Conservation (phyloP, 2,888 invertebrate species). For the Didymodactylos carnosus region DNA sequence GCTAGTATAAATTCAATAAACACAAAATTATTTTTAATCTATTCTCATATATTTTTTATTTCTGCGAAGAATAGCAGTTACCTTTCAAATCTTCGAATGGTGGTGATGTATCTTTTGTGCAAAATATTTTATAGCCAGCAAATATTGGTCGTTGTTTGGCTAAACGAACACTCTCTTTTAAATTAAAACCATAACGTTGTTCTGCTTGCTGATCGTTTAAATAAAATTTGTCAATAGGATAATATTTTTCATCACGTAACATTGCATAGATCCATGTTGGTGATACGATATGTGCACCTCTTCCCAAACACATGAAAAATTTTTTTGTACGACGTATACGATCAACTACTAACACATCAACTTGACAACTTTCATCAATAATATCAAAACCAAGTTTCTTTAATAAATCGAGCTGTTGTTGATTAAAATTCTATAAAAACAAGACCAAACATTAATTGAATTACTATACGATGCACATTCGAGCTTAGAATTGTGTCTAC, state of each 20-base stretch:
- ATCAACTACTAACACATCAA: background rate
- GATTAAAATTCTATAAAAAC: background rate
- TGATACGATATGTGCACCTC: constrained; percentile 39
- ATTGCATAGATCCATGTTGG: constrained; percentile 37
- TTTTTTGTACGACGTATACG: constrained; percentile 40
- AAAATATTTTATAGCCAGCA: constrained; percentile 35
- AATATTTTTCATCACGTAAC: background rate
- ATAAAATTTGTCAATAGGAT: constrained; percentile 24
- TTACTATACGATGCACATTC: too few relatives aligned
- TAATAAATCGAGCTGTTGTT: background rate
- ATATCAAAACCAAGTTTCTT: background rate
- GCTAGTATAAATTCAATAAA: too few relatives aligned
- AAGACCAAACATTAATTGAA: background rate
- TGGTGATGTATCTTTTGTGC: constrained; percentile 29
- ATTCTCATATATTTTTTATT: background rate
- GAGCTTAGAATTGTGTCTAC: too few relatives aligned
- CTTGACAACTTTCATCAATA: background rate
- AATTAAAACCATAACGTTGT: constrained; percentile 36
- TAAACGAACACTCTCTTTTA: constrained; percentile 34
- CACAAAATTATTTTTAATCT: too few relatives aligned
- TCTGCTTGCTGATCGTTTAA: constrained; percentile 38
- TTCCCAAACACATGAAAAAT: constrained; percentile 39
- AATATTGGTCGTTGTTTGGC: constrained; percentile 34
- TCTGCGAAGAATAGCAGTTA: background rate
- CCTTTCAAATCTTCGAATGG: background rate